These are phyloP conservation scores for Leiothrix lutea DNA, from an alignment of 2,113 vertebrate genomes.

Conservation along the genomic window DNA sequence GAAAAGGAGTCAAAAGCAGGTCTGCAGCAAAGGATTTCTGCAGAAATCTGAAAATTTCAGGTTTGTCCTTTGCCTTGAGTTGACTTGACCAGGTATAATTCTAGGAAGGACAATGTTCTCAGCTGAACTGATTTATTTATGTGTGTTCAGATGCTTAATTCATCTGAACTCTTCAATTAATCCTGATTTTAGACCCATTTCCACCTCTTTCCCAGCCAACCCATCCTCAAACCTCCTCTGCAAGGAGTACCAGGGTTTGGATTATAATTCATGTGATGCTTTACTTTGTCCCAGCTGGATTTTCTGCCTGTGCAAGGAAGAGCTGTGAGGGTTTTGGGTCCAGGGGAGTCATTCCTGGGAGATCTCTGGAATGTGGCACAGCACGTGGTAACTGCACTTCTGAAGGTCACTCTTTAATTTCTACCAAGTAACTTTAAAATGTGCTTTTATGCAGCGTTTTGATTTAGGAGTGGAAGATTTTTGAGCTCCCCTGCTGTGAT, in stretches of 20 bases:
- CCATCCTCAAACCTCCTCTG: neutral
- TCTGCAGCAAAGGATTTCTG: neutral
- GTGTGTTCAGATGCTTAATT: neutral
- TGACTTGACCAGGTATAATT: fast-evolving
- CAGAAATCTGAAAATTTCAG: neutral
- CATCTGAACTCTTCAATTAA: neutral
- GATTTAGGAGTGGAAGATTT: slow-evolving; percentile 60
- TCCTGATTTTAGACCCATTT: neutral
- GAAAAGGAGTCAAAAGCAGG: neutral
- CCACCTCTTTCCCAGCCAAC: neutral
- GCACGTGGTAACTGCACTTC: neutral
- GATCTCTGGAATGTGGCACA: neutral
- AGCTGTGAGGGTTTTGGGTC: neutral
- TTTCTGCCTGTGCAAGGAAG: neutral
- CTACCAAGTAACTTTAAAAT: slow-evolving; percentile 43
- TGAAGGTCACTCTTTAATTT: slow-evolving; percentile 52
- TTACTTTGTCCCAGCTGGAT: neutral
- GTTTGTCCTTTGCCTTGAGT: fast-evolving
- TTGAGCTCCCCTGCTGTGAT: slow-evolving; percentile 52
- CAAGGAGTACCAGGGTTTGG: neutral
- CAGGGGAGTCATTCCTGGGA: neutral
- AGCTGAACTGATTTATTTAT: neutral
- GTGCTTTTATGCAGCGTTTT: slow-evolving; percentile 41
- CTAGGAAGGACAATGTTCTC: neutral
- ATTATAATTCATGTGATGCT: neutral